Evolutionary conservation across 2,113 vertebrate species (phyloP).

Genomic region (Cochlearius cochlearius): DNA sequence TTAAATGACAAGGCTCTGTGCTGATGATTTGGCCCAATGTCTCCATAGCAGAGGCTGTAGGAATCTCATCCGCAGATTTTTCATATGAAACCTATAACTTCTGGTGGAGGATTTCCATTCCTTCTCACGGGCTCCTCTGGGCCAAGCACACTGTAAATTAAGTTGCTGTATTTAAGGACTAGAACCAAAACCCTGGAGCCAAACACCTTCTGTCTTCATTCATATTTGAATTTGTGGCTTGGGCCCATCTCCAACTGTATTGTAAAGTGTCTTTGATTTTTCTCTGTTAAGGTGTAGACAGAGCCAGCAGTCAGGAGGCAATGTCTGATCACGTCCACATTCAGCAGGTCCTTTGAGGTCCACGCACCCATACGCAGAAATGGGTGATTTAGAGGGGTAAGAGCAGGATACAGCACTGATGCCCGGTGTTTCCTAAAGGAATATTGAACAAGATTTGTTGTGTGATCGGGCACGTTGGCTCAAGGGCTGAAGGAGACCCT

Average conservation of each 20-base stretch:
- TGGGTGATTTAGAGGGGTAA: neutral
- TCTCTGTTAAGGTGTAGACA: neutral
- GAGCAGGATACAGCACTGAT: neutral
- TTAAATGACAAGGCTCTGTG: neutral
- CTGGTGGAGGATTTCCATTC: constrained; percentile 1
- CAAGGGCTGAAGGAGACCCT: neutral
- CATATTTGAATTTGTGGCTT: constrained; percentile 18
- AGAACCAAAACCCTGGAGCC: constrained; percentile 10
- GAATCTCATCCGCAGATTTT: neutral
- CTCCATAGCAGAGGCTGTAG: neutral
- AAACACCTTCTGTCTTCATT: constrained; percentile 3
- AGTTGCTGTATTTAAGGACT: neutral
- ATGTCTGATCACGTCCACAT: neutral
- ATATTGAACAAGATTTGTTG: neutral
- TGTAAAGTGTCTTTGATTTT: neutral
- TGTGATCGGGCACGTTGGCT: accelerated
- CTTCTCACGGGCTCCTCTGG: neutral
- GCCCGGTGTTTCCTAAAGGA: neutral
- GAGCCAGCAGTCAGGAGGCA: neutral
- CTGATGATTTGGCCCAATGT: neutral
- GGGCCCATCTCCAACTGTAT: neutral
- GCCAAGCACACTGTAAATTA: neutral
- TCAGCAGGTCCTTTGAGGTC: neutral
- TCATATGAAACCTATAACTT: neutral
- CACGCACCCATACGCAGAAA: neutral